A percentile compares a stretch with the other conserved stretches of the same genome.
phyloP scores from a whole-genome alignment of 2,113 vertebrate species.

The Mobula hypostoma region DNA sequence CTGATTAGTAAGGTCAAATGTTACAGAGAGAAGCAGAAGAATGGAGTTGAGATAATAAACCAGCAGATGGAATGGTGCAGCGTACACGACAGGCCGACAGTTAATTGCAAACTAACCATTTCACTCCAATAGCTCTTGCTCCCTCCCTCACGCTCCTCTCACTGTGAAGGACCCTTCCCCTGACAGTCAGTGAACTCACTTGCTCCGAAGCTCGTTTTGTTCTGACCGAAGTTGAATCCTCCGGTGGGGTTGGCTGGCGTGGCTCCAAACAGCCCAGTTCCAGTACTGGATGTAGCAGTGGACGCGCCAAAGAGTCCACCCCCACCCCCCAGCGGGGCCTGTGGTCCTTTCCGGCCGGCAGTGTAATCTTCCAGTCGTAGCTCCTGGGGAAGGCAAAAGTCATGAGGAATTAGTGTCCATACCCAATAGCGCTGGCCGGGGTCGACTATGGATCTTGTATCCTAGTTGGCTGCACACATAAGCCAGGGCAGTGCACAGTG shows the following conservation, averaged over 20 bases:
- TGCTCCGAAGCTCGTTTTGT: constrained; percentile 79
- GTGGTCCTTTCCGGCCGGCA: constrained; percentile 83
- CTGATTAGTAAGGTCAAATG: too few relatives aligned
- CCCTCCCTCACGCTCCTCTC: background rate
- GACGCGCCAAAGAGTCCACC: constrained; percentile 70
- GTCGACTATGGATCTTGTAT: too few relatives aligned
- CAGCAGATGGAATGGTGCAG: too few relatives aligned
- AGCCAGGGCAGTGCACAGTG: too few relatives aligned
- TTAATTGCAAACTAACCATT: background rate
- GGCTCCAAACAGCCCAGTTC: constrained; percentile 80
- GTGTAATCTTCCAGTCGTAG: constrained; percentile 88
- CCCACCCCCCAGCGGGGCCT: constrained; percentile 73
- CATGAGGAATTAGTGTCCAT: background rate
- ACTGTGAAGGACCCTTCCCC: too few relatives aligned
- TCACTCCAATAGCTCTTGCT: background rate
- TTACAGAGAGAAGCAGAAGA: too few relatives aligned
- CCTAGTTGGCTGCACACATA: too few relatives aligned
- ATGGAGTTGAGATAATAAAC: too few relatives aligned
- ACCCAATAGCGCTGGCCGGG: background rate
- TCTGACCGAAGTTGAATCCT: constrained; percentile 78
- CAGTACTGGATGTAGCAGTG: constrained; percentile 67
- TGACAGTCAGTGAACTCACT: constrained; percentile 56
- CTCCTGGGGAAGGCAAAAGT: constrained; percentile 54
- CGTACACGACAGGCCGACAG: too few relatives aligned
- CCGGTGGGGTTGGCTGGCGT: constrained; percentile 62